phyloP scores from a whole-genome alignment of 2,113 vertebrate genomes.

The Sciurus niger region DNA sequence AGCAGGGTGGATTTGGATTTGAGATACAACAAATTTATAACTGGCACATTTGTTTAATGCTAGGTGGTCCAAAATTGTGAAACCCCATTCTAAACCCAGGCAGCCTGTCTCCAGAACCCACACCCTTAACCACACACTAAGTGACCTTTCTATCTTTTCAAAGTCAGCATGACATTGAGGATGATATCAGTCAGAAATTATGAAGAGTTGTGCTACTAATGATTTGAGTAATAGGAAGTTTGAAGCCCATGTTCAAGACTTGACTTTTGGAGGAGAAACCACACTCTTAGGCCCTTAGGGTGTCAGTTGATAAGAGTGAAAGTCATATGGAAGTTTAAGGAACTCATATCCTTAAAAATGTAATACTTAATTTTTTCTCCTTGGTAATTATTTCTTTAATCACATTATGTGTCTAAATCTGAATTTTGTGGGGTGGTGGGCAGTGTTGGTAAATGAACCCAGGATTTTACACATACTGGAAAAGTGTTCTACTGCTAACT shows the following conservation, averaged over 20 bases:
- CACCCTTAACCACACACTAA: not conserved
- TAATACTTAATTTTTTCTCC: not conserved
- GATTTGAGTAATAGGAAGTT: not conserved
- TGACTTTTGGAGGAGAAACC: not conserved
- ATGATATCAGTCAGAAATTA: not conserved
- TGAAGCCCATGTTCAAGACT: not conserved
- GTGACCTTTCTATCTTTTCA: not conserved
- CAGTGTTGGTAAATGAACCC: too few relatives aligned
- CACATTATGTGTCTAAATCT: not conserved
- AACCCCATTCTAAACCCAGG: not conserved
- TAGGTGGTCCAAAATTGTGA: not conserved
- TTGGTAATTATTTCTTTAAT: conserved; percentile 19
- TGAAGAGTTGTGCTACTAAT: not conserved
- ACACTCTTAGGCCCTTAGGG: not conserved
- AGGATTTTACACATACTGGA: too few relatives aligned
- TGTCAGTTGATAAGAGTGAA: not conserved
- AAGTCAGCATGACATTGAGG: not conserved
- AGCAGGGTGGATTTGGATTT: not conserved
- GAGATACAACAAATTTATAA: not conserved
- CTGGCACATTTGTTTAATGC: not conserved
- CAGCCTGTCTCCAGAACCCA: not conserved
- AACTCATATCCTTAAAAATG: not conserved
- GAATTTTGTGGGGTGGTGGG: too few relatives aligned
- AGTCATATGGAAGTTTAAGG: not conserved
- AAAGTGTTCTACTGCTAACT: too few relatives aligned